Evolutionary conservation across 2,797 vertebrate species (phyloP).

Genomic region (Tokudaia tokunoshimensis): DNA sequence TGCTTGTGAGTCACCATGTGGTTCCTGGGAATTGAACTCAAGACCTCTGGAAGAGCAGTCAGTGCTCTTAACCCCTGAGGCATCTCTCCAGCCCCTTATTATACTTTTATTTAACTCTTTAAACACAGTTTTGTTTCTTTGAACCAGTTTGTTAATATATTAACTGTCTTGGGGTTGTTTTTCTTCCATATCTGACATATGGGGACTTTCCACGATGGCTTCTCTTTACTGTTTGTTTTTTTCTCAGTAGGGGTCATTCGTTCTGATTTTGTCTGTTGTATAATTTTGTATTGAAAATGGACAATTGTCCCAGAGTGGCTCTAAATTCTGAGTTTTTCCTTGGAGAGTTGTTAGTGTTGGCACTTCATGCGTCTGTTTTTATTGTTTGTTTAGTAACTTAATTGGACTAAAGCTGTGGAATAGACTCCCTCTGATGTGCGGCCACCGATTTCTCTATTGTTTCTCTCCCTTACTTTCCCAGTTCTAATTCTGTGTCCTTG

Average conservation of each 20-base stretch:
- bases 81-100: background rate
- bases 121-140: background rate
- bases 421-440: background rate
- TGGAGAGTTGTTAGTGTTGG: background rate
- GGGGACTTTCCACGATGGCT: background rate
- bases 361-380: background rate
- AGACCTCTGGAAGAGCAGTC: too few species aligned
- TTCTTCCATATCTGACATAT: background rate
- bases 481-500: background rate
- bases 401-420: background rate
- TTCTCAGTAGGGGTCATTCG: background rate
- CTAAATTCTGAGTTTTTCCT: background rate
- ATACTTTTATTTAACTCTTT: conserved; percentile 1
- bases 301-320: background rate
- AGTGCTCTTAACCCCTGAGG: too few species aligned
- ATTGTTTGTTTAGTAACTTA: conserved; percentile 3
- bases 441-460: background rate
- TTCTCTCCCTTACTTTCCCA: too few species aligned
- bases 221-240: background rate
- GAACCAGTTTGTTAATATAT: background rate
- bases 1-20: too few species aligned
- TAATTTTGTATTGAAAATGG: background rate
- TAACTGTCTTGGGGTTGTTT: background rate
- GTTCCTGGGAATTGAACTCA: too few species aligned
- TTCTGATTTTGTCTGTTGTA: background rate